A percentile compares a stretch with the other conserved stretches of the same genome.
Evolutionary conservation across 1,140 invertebrate genomes (phyloP).

Genomic region (Zaprionus davidi): DNA sequence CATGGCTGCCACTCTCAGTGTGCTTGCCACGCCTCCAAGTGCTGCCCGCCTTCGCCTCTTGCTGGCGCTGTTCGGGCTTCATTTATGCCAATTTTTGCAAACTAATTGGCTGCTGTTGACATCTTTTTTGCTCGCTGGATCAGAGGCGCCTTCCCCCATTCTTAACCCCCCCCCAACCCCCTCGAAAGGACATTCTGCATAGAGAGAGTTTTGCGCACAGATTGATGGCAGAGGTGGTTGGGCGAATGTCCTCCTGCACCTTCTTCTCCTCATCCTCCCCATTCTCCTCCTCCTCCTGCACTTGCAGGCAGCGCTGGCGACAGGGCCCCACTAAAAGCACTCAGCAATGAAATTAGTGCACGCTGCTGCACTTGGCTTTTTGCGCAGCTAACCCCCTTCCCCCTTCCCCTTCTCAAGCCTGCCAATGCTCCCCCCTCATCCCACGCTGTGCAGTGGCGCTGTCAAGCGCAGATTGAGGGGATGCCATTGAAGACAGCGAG

Average conservation of each 20-base stretch:
- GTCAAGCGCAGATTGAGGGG: not conserved
- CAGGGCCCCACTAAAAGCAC: conserved; percentile 69
- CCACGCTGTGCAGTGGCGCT: not conserved
- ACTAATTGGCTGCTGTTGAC: conserved; percentile 80
- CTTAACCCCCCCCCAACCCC: too few relatives aligned
- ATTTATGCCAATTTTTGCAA: conserved; percentile 82
- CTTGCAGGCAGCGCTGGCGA: not conserved
- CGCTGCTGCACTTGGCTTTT: conserved; percentile 69
- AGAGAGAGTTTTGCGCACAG: conserved; percentile 21
- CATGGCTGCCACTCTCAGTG: conserved; percentile 61
- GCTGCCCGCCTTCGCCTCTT: not conserved
- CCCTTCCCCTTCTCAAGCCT: not conserved
- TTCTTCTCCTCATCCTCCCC: not conserved
- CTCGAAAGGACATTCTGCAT: conserved; percentile 37
- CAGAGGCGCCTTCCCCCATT: conserved; percentile 1
- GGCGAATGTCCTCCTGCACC: not conserved
- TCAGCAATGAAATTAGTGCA: conserved; percentile 81
- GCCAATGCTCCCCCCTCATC: not conserved
- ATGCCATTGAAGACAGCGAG: not conserved
- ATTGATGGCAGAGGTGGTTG: conserved; percentile 13
- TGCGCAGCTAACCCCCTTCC: not conserved
- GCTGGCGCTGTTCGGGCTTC: conserved; percentile 63
- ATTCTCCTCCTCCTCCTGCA: not conserved
- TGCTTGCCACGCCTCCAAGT: conserved; percentile 52
- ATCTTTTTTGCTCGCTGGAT: conserved; percentile 57